Percentiles rank a stretch among this genome's conserved stretches.
Conservation (phyloP, 92 coral and sea anemone genomes). For the Umimayanthus chanpuru region DNA sequence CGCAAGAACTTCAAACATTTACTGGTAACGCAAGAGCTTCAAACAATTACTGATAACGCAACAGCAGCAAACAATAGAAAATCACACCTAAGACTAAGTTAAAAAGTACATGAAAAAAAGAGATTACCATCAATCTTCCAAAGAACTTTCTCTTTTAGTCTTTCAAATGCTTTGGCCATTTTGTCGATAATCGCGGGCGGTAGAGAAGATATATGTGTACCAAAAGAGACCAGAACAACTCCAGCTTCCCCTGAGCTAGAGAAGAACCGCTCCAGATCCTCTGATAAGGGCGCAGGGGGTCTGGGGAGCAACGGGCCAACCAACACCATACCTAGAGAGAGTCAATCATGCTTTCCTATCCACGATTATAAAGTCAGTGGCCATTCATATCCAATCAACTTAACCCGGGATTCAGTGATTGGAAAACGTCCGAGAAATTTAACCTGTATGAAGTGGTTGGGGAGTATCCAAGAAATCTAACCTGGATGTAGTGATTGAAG, state of each 20-base stretch:
- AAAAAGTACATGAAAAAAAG: too few species aligned
- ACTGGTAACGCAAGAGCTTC: too few species aligned
- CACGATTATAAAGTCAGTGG: too few species aligned
- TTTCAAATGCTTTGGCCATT: conserved; percentile 34
- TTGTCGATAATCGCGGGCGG: conserved; percentile 14
- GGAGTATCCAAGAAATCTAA: too few species aligned
- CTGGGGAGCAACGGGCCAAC: not conserved
- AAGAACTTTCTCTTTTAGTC: conserved; percentile 6
- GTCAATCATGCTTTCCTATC: not conserved
- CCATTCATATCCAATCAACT: not conserved
- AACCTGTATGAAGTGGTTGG: too few species aligned
- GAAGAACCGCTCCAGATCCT: conserved; percentile 56
- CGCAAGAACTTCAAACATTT: too few species aligned
- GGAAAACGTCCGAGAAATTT: too few species aligned
- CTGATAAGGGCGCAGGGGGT: conserved; percentile 1
- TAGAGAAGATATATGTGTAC: conserved; percentile 51
- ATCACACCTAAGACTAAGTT: too few species aligned
- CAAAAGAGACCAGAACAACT: conserved; percentile 46
- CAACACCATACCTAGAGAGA: not conserved
- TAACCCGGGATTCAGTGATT: not conserved
- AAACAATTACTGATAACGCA: too few species aligned
- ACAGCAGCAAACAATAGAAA: too few species aligned
- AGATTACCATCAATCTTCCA: not conserved
- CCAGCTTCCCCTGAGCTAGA: conserved; percentile 45
- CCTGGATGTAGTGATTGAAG: too few species aligned